phyloP scores from a whole-genome alignment of 2,888 invertebrate species.

The Fragum fragum region DNA sequence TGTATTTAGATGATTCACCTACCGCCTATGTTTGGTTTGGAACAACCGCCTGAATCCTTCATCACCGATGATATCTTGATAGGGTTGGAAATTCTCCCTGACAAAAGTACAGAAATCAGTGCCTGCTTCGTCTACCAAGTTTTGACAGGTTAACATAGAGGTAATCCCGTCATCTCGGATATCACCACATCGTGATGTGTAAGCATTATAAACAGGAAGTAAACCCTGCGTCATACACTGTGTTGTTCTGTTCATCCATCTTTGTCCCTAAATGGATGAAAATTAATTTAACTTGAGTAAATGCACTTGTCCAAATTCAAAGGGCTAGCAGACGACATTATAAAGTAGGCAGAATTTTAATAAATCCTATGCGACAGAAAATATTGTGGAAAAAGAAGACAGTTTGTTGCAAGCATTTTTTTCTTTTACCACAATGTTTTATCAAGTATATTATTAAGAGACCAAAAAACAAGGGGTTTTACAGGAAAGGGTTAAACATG shows the following conservation, averaged over 20 bases:
- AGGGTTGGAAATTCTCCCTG: not conserved
- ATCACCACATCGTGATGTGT: conserved; percentile 40
- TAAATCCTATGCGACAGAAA: no score
- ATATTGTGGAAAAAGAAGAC: no score
- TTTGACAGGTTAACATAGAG: conserved; percentile 12
- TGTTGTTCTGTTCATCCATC: conserved; percentile 46
- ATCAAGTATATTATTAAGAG: no score
- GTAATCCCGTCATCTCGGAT: conserved; percentile 33
- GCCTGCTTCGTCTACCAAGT: not conserved
- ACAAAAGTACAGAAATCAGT: conserved; percentile 18
- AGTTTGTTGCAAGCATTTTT: no score
- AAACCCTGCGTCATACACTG: conserved; percentile 35
- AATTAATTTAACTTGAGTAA: not conserved
- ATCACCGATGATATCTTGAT: not conserved
- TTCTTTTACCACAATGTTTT: no score
- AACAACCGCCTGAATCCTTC: not conserved
- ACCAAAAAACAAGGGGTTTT: no score
- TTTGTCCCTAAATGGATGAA: conserved; percentile 33
- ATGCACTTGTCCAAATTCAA: not conserved
- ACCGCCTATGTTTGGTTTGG: not conserved
- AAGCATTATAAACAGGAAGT: conserved; percentile 39
- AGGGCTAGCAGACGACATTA: not conserved
- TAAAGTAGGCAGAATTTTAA: no score
- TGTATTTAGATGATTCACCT: not conserved
- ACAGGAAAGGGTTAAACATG: no score